phyloP scores from a whole-genome alignment of 2,888 invertebrate species.

The Lordiphosa andalusiaca region DNA sequence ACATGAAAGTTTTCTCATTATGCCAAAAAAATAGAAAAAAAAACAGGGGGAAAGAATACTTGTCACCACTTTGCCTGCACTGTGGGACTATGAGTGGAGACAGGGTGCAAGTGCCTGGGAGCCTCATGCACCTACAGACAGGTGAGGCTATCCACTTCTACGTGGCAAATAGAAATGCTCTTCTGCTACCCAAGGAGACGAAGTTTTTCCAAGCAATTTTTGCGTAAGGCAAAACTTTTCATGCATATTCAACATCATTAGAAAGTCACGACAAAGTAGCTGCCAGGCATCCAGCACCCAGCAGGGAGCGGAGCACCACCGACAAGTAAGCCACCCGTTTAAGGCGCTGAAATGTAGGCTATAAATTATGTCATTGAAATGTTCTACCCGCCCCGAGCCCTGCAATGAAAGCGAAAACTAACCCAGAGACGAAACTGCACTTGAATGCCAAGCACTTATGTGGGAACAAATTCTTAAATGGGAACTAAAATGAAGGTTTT shows the following conservation, averaged over 20 bases:
- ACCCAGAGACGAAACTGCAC: slow-evolving; percentile 2
- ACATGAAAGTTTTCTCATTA: slow-evolving; percentile 80
- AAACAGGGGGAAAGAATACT: slow-evolving; percentile 36
- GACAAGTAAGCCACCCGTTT: slow-evolving; percentile 26
- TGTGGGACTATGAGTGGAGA: slow-evolving; percentile 21
- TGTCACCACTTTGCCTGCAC: slow-evolving; percentile 39
- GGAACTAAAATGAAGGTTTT: slow-evolving; percentile 4
- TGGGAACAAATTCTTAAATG: slow-evolving; percentile 16
- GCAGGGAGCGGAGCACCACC: slow-evolving; percentile 10
- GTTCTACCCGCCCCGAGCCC: neutral
- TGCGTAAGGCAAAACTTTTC: slow-evolving; percentile 62
- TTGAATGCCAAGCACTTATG: neutral
- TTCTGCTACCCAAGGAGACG: slow-evolving; percentile 18
- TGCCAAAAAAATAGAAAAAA: slow-evolving; percentile 51
- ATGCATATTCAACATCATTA: slow-evolving; percentile 76
- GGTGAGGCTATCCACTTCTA: slow-evolving; percentile 39
- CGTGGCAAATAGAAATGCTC: slow-evolving; percentile 9
- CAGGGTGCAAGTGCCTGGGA: slow-evolving; percentile 23
- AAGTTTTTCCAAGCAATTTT: slow-evolving; percentile 49
- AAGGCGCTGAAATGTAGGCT: slow-evolving; percentile 50
- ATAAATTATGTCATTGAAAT: slow-evolving; percentile 35
- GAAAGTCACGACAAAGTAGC: slow-evolving; percentile 71
- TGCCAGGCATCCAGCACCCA: slow-evolving; percentile 15
- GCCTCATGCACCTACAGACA: slow-evolving; percentile 41
- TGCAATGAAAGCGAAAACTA: slow-evolving; percentile 5